phyloP scores from a whole-genome alignment of 2,113 vertebrate genomes.

The Erinaceus europaeus region DNA sequence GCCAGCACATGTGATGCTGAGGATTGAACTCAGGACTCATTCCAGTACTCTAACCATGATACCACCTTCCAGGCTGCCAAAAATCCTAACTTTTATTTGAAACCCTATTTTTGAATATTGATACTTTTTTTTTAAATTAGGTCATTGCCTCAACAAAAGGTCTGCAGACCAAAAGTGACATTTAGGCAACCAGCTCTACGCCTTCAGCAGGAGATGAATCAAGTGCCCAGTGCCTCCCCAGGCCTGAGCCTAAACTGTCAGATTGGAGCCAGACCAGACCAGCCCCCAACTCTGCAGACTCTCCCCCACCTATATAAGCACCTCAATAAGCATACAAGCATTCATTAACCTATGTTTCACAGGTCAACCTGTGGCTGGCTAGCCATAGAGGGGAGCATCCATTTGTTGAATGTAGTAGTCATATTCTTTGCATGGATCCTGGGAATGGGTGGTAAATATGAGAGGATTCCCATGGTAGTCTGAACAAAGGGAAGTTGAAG shows the following conservation, averaged over 20 bases:
- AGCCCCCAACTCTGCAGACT: background rate
- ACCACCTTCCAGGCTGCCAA: too few species aligned
- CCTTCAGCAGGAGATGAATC: background rate
- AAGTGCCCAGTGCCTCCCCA: background rate
- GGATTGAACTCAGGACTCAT: too few species aligned
- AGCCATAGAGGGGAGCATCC: background rate
- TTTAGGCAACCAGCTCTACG: background rate
- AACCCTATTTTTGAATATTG: background rate
- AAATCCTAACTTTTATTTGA: conserved; percentile 21
- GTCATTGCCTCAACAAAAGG: background rate
- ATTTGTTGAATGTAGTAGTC: background rate
- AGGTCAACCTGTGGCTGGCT: background rate
- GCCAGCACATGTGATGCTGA: too few species aligned
- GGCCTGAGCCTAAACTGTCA: background rate
- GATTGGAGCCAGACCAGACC: background rate
- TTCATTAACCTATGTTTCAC: too few species aligned
- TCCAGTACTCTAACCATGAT: too few species aligned
- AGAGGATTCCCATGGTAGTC: too few species aligned
- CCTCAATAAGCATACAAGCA: too few species aligned
- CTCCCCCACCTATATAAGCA: background rate
- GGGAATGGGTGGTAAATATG: background rate
- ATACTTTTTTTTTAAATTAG: background rate
- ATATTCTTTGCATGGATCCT: background rate
- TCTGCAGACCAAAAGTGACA: background rate
- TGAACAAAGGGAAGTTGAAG: too few species aligned